These are phyloP conservation scores for Bolinopsis microptera DNA, from an alignment of 37 sponge, comb jelly and placozoan genomes.

Conservation along the genomic window DNA sequence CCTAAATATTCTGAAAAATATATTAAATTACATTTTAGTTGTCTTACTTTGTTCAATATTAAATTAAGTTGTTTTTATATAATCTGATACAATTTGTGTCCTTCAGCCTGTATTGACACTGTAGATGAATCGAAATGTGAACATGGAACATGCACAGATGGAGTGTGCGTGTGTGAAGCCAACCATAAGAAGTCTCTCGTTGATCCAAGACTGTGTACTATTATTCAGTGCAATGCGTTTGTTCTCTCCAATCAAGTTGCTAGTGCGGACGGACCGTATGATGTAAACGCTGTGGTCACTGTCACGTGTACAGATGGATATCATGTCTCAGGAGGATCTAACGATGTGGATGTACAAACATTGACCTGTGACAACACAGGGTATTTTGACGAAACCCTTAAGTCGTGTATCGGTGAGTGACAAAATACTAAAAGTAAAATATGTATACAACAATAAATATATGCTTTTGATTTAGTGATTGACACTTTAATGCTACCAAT, in stretches of 20 bases:
- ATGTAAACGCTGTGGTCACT: background rate
- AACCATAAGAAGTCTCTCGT: background rate
- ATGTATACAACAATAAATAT: too few relatives aligned
- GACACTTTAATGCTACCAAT: too few relatives aligned
- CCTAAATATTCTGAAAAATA: too few relatives aligned
- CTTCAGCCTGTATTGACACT: background rate
- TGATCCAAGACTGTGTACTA: background rate
- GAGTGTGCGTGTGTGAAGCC: background rate
- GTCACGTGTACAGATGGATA: background rate
- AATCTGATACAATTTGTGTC: too few relatives aligned
- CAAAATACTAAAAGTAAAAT: too few relatives aligned
- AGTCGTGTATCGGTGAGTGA: background rate
- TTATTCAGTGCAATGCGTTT: background rate
- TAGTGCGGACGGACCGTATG: background rate
- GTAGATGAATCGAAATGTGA: background rate
- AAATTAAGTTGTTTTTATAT: too few relatives aligned
- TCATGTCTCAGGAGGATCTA: background rate
- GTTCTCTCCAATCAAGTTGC: background rate
- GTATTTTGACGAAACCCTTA: background rate
- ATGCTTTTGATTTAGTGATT: too few relatives aligned
- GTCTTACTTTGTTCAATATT: background rate
- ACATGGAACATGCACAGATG: background rate
- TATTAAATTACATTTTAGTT: too few relatives aligned
- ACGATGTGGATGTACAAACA: background rate
- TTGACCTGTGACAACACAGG: background rate